Base-by-base conservation (phyloP, 2,888 invertebrate genomes). In the Marasmarcha lunaedactyla region DNA sequence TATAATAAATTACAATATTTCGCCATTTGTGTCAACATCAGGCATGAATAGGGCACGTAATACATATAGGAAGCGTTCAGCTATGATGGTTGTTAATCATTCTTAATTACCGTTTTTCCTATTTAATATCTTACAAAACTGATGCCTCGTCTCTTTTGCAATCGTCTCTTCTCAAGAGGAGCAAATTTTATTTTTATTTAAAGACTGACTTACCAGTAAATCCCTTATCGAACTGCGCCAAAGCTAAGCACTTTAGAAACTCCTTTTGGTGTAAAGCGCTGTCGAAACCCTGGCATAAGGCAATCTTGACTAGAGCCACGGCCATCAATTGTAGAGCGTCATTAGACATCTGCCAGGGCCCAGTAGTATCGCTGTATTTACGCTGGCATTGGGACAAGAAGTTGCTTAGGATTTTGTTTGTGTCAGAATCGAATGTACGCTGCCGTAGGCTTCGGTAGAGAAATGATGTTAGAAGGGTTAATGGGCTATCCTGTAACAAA, bases 231-330 rank as follows among this genome's bases (percentile, higher is more conserved):
- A 90, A 85, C 38, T 87, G 79, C 0, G 86, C 77, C 14, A 81
- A 72, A 37, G 85, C 84, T 27, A 90, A 65, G 44, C 85, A 79
- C 37, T 84, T 76, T 1, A 93, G 63, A 46, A 91, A 87, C 49
- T 87, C 84, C 25, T 87, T 84, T 60, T 90, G 89, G 51, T 89
- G 86, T 48, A 84, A 83, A 0, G 86, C 78, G 38, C 90, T 91
- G 30, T 83, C 78, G 47, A 90, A 88, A 48, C 87, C 86, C 43
- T 85, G 68, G 39, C 85, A 85, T 0, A 92, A 59, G 1, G 89
- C 85, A 1, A 85, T 72, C 42, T 88, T 81, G n/a, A 90, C 70
- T 15, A 92, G 65, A 6, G 84, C 78, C 13, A 89, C 78, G 0
- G 88, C 78, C 0, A 87, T 79, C 40, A 57, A 74, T 48, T 88